phyloP scores from a whole-genome alignment of 2,797 vertebrate species.

The Pygocentrus nattereri region DNA sequence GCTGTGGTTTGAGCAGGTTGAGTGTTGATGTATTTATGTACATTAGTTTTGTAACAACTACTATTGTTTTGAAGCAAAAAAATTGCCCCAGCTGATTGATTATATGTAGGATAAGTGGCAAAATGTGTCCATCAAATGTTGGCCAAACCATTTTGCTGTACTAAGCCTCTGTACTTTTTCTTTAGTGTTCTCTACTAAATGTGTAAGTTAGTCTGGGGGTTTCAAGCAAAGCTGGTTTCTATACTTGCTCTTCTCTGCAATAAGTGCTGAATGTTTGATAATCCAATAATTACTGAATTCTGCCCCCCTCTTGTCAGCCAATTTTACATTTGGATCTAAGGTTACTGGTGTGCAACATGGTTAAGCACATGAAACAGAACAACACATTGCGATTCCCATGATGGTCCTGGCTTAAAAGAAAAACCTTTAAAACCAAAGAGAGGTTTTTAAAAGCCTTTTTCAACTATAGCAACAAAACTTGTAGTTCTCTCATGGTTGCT shows the following conservation, averaged over 20 bases:
- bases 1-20: too few relatives aligned
- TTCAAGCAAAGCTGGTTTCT: not conserved
- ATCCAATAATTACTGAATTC: not conserved
- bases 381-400: not conserved
- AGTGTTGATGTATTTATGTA: too few relatives aligned
- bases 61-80: too few relatives aligned
- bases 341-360: not conserved
- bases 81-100: too few relatives aligned
- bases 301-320: not conserved
- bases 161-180: too few relatives aligned
- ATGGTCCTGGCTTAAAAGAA: not conserved
- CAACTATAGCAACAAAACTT: not conserved
- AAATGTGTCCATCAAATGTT: too few relatives aligned
- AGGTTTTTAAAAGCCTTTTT: not conserved
- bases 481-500: not conserved
- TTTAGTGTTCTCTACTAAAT: not conserved
- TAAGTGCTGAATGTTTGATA: not conserved
- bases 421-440: not conserved
- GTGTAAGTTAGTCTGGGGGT: not conserved
- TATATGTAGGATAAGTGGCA: too few relatives aligned
- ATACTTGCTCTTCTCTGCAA: not conserved
- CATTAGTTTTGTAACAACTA: too few relatives aligned
- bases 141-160: too few relatives aligned
- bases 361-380: not conserved
- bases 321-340: not conserved